Evolutionary conservation across 2,113 vertebrate genomes (phyloP).

Genomic region (Eonycteris spelaea): DNA sequence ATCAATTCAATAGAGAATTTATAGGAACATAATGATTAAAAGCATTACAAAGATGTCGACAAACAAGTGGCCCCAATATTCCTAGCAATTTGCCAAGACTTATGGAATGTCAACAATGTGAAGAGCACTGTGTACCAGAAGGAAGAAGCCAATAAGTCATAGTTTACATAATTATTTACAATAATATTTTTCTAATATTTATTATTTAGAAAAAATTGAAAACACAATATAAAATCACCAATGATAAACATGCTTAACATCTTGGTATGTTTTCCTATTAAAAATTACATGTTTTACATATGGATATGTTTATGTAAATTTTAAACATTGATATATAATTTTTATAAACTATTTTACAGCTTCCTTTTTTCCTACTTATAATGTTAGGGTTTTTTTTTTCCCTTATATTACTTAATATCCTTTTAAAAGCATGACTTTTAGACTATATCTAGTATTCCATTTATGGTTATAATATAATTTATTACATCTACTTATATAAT

Average conservation of each 20-base stretch:
- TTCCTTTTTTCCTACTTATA: neutral
- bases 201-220: neutral
- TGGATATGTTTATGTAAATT: neutral
- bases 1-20: neutral
- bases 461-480: neutral
- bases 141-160: neutral
- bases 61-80: neutral
- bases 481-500: neutral
- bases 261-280: neutral
- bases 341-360: neutral
- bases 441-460: neutral
- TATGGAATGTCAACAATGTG: neutral
- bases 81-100: neutral
- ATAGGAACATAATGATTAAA: neutral
- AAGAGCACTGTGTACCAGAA: neutral
- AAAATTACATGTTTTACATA: neutral
- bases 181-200: neutral
- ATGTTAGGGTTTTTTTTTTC: neutral
- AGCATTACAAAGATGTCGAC: neutral
- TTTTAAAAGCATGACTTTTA: constrained; percentile 11
- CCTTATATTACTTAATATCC: neutral
- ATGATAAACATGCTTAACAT: neutral
- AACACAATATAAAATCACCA: neutral
- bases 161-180: neutral
- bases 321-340: neutral